Base-by-base conservation (phyloP, 2,113 vertebrate genomes). In the Dendrocopos noguchii region DNA sequence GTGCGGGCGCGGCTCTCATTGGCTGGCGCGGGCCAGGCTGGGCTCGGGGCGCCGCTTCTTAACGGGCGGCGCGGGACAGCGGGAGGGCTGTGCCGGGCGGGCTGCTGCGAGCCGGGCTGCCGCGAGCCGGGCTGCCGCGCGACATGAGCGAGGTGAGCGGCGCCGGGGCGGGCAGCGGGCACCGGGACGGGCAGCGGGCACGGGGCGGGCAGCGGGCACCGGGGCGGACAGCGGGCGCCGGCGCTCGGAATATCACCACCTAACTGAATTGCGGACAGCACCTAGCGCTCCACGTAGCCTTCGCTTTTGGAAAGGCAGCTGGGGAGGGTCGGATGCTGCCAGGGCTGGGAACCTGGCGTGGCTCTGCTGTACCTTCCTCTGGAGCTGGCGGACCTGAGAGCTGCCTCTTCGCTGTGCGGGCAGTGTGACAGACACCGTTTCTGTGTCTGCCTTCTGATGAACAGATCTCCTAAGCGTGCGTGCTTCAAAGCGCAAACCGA, bases 121-220 rank as follows among this genome's bases (percentile, higher is more conserved):
- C 5, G 59, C 53, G 42, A 57, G 76, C n/a, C 17, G 46, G 88
- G 91, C 90, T 86, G 94, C 39, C 36, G 61, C 78, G 90, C 71
- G 95, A 72, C 93, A 98, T 98, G 98, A 98, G 98, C 39, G 98
- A 98, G 98, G 98, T 97, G 91, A 80, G 97, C 20, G 33, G 73
- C 16, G 80, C 10, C 36, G 17, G 50, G 33, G 64, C 90, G n/a
- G n/a, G 6, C 9, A 4, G 12, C 12, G 18, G 27, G 2, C 20
- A 3, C 10, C 39, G 36, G 36, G 36, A 21, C 19, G 50, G 50
- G 22, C 19, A 52, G 50, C 50, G 17, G 17, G 47, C 47, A 3
- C 10, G 15, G 27, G 7, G 12, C 15, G 15, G 2, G 11, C 19
- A 9, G 3, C 15, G 31, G 10, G 3, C 12, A 11, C 10, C 36